Percentiles rank a stretch among this genome's conserved stretches.
phyloP scores from a whole-genome alignment of 2,888 invertebrate genomes.

The Tipula confusa region DNA sequence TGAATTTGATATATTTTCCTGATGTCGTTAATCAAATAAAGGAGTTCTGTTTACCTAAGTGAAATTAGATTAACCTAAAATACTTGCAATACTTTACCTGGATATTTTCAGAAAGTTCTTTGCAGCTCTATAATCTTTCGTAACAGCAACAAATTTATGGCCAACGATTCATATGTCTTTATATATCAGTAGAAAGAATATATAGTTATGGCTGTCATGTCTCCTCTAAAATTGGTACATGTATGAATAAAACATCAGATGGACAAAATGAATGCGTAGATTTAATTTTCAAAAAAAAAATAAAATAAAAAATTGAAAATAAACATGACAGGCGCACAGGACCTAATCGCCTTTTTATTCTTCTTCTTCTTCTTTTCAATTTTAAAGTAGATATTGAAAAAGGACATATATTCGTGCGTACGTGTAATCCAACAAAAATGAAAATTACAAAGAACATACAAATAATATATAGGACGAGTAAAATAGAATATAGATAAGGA shows the following conservation, averaged over 20 bases:
- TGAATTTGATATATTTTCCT: too few relatives aligned
- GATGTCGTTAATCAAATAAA: too few relatives aligned
- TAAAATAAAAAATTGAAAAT: not conserved
- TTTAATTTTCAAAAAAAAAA: slow-evolving; percentile 37
- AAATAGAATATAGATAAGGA: slow-evolving; percentile 30
- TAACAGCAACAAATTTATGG: too few relatives aligned
- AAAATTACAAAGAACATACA: not conserved
- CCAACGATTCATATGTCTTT: too few relatives aligned
- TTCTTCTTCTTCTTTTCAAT: slow-evolving; percentile 10
- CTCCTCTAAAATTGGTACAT: slow-evolving; percentile 35
- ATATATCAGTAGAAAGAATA: not conserved
- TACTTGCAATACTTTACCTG: too few relatives aligned
- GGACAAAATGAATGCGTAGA: slow-evolving; percentile 37
- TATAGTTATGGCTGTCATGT: slow-evolving; percentile 35
- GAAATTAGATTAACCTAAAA: too few relatives aligned
- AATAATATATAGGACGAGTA: too few relatives aligned
- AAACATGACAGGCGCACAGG: slow-evolving; percentile 31
- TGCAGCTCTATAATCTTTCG: too few relatives aligned
- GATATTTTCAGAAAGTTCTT: too few relatives aligned
- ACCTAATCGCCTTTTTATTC: not conserved
- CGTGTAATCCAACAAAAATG: not conserved
- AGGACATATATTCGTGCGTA: slow-evolving; percentile 26
- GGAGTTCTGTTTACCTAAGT: too few relatives aligned
- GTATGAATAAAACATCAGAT: slow-evolving; percentile 38
- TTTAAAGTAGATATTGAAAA: slow-evolving; percentile 26